Percentiles rank a stretch among this genome's conserved stretches.
phyloP scores from a whole-genome alignment of 2,888 invertebrate genomes.

The Crematogaster levior region DNA sequence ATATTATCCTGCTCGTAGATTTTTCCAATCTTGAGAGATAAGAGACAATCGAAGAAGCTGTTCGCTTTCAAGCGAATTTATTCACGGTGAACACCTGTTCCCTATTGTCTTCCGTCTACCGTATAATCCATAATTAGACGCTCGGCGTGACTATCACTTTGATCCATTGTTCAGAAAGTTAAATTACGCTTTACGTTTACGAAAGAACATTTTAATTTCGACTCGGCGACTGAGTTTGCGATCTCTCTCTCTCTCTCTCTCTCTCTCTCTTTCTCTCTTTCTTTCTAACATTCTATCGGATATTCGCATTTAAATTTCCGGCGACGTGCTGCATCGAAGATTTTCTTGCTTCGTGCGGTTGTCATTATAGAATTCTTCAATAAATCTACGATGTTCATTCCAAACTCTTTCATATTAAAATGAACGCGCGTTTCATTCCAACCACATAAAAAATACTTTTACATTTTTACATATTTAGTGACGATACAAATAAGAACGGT shows the following conservation, averaged over 20 bases:
- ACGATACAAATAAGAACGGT: neutral
- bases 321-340: slow-evolving; percentile 33
- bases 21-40: slow-evolving; percentile 20
- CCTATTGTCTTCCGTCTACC: slow-evolving; percentile 42
- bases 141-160: slow-evolving; percentile 39
- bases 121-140: slow-evolving; percentile 51
- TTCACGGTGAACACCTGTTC: slow-evolving; percentile 47
- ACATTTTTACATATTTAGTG: neutral
- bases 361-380: slow-evolving; percentile 53
- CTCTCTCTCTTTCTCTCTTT: slow-evolving; percentile 3
- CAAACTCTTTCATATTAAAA: slow-evolving; percentile 46
- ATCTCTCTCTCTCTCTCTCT: neutral
- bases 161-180: slow-evolving; percentile 49
- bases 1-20: slow-evolving; percentile 34
- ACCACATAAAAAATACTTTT: slow-evolving; percentile 15
- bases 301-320: slow-evolving; percentile 47
- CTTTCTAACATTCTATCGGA: slow-evolving; percentile 12
- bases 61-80: slow-evolving; percentile 40
- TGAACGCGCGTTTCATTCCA: neutral
- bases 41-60: slow-evolving; percentile 37
- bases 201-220: slow-evolving; percentile 45
- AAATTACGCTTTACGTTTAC: slow-evolving; percentile 49
- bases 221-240: slow-evolving; percentile 25
- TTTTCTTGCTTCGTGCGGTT: slow-evolving; percentile 36
- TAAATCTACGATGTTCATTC: slow-evolving; percentile 37